A percentile compares a stretch with the other conserved stretches of the same genome.
These are phyloP conservation scores for Drosophila melanogaster DNA, from an alignment of 1,140 invertebrate genomes.

Conservation along the genomic window DNA sequence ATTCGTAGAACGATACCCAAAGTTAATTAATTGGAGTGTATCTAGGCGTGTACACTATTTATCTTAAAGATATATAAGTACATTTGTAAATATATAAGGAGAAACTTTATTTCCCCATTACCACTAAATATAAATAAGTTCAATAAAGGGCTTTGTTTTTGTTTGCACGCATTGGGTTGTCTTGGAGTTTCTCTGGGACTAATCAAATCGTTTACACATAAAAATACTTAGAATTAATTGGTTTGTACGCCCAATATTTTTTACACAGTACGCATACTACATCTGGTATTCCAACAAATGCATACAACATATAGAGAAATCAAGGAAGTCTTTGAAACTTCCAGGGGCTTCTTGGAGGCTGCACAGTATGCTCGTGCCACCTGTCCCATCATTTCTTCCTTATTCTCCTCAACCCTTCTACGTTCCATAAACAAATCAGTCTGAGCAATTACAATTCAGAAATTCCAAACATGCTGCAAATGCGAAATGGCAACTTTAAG, in stretches of 20 bases:
- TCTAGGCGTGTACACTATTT: constrained; percentile 20
- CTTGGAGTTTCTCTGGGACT: constrained; percentile 23
- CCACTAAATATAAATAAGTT: constrained; percentile 1
- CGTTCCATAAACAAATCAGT: constrained; percentile 67
- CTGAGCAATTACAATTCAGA: constrained; percentile 65
- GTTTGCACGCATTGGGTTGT: constrained; percentile 24
- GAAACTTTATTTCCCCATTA: not conserved
- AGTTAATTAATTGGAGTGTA: constrained; percentile 37
- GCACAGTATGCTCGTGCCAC: constrained; percentile 9
- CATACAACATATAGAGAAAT: constrained; percentile 25
- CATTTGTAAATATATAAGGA: constrained; percentile 4
- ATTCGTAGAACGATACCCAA: constrained; percentile 24
- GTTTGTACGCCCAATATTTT: constrained; percentile 15
- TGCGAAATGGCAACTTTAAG: constrained; percentile 50
- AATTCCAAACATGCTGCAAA: constrained; percentile 66
- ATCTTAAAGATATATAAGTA: constrained; percentile 56
- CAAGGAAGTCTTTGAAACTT: constrained; percentile 67
- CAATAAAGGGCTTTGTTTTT: constrained; percentile 27
- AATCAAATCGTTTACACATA: constrained; percentile 47
- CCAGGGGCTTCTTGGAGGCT: constrained; percentile 21
- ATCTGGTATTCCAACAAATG: constrained; percentile 38
- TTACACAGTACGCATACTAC: constrained; percentile 6
- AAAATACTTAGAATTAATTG: constrained; percentile 60
- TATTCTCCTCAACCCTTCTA: not conserved
- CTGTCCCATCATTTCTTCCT: not conserved